phyloP scores from a whole-genome alignment of 2,797 vertebrate species.

The Phylloscopus collybita region DNA sequence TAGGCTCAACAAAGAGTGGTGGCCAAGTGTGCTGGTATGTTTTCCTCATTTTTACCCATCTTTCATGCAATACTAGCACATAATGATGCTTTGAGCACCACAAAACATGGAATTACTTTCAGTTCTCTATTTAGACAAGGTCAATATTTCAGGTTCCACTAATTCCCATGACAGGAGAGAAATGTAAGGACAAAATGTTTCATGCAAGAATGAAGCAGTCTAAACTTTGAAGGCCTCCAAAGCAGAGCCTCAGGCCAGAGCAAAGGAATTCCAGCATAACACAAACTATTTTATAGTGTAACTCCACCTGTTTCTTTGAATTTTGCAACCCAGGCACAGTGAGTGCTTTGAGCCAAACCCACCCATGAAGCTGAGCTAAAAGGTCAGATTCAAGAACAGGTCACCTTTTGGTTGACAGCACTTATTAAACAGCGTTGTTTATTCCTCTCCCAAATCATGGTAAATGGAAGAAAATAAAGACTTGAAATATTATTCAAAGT shows the following conservation, averaged over 20 bases:
- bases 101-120: not conserved
- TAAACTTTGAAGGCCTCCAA: not conserved
- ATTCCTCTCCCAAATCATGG: not conserved
- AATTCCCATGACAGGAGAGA: not conserved
- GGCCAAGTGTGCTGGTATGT: not conserved
- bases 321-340: not conserved
- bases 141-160: not conserved
- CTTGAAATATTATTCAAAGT: not conserved
- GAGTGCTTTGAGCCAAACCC: slow-evolving; percentile 14
- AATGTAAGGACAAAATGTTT: not conserved
- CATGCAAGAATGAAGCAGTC: not conserved
- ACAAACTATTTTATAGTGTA: not conserved
- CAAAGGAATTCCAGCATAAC: not conserved
- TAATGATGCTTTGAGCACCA: not conserved
- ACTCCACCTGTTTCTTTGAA: slow-evolving; percentile 11
- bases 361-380: not conserved
- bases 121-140: not conserved
- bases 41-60: not conserved
- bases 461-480: not conserved
- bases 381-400: not conserved
- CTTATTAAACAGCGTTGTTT: not conserved
- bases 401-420: not conserved
- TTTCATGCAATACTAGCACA: not conserved
- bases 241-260: not conserved
- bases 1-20: not conserved